phyloP scores from a whole-genome alignment of 2,888 invertebrate species.

The Brachycybe producta region DNA sequence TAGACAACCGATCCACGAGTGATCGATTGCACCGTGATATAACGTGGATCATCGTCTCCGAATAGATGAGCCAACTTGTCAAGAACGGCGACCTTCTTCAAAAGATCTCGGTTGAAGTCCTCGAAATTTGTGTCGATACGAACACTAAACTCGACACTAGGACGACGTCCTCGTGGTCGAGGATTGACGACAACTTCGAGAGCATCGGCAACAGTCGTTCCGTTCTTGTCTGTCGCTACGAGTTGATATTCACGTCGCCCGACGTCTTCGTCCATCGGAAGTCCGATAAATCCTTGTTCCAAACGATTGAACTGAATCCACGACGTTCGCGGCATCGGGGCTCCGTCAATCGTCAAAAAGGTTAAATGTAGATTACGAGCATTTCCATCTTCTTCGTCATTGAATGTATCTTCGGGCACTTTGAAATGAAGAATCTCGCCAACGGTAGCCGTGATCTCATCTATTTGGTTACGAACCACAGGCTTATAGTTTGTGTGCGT shows the following conservation, averaged over 20 bases:
- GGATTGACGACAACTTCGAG: slow-evolving; percentile 58
- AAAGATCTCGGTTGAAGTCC: slow-evolving; percentile 43
- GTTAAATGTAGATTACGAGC: slow-evolving; percentile 57
- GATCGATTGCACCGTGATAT: slow-evolving; percentile 60
- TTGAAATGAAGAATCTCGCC: slow-evolving; percentile 67
- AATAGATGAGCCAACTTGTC: slow-evolving; percentile 65
- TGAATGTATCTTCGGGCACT: slow-evolving; percentile 80
- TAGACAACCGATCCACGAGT: slow-evolving; percentile 36
- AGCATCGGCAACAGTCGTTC: slow-evolving; percentile 63
- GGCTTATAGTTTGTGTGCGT: slow-evolving; percentile 56
- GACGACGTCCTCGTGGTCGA: slow-evolving; percentile 39
- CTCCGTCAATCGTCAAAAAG: slow-evolving; percentile 56
- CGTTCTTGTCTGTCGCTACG: slow-evolving; percentile 53
- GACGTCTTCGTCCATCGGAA: slow-evolving; percentile 57
- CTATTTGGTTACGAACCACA: slow-evolving; percentile 67
- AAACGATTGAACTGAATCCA: slow-evolving; percentile 83
- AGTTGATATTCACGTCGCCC: slow-evolving; percentile 65
- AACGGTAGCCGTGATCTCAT: slow-evolving; percentile 64
- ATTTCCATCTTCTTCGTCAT: slow-evolving; percentile 71
- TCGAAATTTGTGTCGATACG: slow-evolving; percentile 51
- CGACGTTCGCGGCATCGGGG: slow-evolving; percentile 49
- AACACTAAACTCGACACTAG: slow-evolving; percentile 67
- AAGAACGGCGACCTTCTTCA: slow-evolving; percentile 62
- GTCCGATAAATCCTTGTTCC: slow-evolving; percentile 77
- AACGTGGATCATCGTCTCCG: slow-evolving; percentile 55